Percentiles rank a stretch among this genome's conserved stretches.
Evolutionary conservation across 2,113 vertebrate species (phyloP).

Genomic region (Eclectus roratus): DNA sequence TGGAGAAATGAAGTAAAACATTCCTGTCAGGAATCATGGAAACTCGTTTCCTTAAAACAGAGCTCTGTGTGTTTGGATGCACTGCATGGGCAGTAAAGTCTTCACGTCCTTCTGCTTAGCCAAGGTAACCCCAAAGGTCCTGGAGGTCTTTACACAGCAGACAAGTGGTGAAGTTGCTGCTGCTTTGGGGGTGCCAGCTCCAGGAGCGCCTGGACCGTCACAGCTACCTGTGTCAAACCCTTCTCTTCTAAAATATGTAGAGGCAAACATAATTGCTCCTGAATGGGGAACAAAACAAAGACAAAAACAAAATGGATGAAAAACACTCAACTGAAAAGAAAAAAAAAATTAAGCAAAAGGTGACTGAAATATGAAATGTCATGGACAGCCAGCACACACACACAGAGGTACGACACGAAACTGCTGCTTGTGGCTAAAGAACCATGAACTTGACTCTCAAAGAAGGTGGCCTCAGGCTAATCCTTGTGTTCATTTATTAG

Average conservation of each 20-base stretch:
- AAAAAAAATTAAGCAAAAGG: slow-evolving; percentile 56
- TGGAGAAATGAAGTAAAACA: slow-evolving; percentile 75
- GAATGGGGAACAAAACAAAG: slow-evolving; percentile 74
- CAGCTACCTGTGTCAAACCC: slow-evolving; percentile 91
- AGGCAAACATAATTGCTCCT: slow-evolving; percentile 96
- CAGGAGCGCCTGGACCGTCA: slow-evolving; percentile 90
- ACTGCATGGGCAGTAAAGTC: slow-evolving; percentile 52
- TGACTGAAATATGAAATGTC: slow-evolving; percentile 42
- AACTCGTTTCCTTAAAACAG: slow-evolving; percentile 65
- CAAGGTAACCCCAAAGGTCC: slow-evolving; percentile 46
- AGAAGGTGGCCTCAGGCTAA: neutral
- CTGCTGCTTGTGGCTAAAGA: neutral
- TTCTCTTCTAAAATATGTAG: slow-evolving; percentile 98
- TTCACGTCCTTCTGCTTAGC: slow-evolving; percentile 65
- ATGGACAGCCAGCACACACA: neutral
- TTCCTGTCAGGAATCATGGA: slow-evolving; percentile 76
- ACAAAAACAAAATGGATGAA: slow-evolving; percentile 73
- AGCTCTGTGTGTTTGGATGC: slow-evolving; percentile 58
- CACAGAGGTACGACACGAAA: neutral
- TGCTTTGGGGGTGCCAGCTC: slow-evolving; percentile 89
- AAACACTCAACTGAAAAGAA: slow-evolving; percentile 71
- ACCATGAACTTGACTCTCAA: neutral
- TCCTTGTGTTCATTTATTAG: neutral
- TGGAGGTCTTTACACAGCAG: slow-evolving; percentile 69
- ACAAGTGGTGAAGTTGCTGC: slow-evolving; percentile 71